Conservation (phyloP, 2,113 vertebrate species). For the Acanthochromis polyacanthus region DNA sequence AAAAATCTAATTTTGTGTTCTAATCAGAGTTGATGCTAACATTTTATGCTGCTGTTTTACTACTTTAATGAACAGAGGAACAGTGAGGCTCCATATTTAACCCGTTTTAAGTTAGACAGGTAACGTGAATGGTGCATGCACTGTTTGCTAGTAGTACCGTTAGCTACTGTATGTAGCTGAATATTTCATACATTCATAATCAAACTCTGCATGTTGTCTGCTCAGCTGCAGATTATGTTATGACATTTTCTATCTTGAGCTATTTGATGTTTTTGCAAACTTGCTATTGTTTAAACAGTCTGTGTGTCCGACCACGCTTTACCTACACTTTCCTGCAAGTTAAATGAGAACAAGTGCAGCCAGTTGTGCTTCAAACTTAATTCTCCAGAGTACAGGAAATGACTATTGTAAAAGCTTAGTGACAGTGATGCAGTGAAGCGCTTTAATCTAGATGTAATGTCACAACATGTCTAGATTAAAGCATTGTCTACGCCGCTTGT, state of each 20-base stretch:
- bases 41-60: too few relatives aligned
- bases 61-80: too few relatives aligned
- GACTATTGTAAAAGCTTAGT: conserved; percentile 1
- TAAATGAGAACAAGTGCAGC: neutral
- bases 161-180: neutral
- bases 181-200: neutral
- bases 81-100: too few relatives aligned
- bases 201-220: neutral
- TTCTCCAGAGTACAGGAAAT: neutral
- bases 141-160: too few relatives aligned
- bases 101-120: too few relatives aligned
- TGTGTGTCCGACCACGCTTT: neutral
- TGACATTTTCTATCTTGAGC: too few relatives aligned
- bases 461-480: conserved; percentile 59
- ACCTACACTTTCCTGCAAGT: neutral
- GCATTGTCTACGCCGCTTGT: conserved; percentile 27
- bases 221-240: neutral
- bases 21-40: too few relatives aligned
- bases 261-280: too few relatives aligned
- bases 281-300: neutral
- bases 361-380: neutral
- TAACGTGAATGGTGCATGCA: too few relatives aligned
- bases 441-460: conserved; percentile 54
- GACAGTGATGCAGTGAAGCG: conserved; percentile 27
- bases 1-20: too few relatives aligned